phyloP scores from a whole-genome alignment of 1,140 invertebrate genomes.

The Nylanderia fulva region DNA sequence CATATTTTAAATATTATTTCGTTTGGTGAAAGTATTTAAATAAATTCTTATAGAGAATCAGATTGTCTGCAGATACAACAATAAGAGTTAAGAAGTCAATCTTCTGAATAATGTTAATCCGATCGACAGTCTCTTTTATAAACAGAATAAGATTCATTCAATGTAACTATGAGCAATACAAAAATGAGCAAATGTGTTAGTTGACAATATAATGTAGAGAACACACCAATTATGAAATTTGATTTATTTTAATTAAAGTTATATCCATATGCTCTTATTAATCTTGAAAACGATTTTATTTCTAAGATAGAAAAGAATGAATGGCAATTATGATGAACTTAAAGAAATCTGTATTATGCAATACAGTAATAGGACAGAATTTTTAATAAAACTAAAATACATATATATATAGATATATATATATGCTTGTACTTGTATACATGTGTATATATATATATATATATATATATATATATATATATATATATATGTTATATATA shows the following conservation, averaged over 20 bases:
- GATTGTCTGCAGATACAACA: neutral
- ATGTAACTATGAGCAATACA: conserved; percentile 49
- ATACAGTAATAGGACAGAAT: neutral
- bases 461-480: neutral
- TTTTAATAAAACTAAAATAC: conserved; percentile 34
- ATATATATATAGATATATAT: conserved; percentile 6
- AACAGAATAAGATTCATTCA: conserved; percentile 9
- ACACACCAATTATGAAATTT: conserved; percentile 22
- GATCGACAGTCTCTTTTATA: conserved; percentile 24
- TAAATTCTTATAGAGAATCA: conserved; percentile 17
- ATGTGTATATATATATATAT: neutral
- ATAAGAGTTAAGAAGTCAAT: neutral
- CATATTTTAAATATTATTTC: conserved; percentile 11
- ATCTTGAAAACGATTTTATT: conserved; percentile 2
- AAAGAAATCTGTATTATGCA: conserved; percentile 1
- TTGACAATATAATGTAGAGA: conserved; percentile 34
- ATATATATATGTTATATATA: neutral
- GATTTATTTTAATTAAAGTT: conserved; percentile 22
- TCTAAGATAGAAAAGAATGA: conserved; percentile 34
- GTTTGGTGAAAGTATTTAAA: neutral
- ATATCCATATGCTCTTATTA: conserved; percentile 13
- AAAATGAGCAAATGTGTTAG: conserved; percentile 9
- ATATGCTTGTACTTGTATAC: neutral
- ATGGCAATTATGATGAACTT: neutral
- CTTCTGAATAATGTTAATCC: neutral